Evolutionary conservation across 1,140 invertebrate species (phyloP), one percentile per base, ranked within the genome.

Genomic region (Bombus turneri): DNA sequence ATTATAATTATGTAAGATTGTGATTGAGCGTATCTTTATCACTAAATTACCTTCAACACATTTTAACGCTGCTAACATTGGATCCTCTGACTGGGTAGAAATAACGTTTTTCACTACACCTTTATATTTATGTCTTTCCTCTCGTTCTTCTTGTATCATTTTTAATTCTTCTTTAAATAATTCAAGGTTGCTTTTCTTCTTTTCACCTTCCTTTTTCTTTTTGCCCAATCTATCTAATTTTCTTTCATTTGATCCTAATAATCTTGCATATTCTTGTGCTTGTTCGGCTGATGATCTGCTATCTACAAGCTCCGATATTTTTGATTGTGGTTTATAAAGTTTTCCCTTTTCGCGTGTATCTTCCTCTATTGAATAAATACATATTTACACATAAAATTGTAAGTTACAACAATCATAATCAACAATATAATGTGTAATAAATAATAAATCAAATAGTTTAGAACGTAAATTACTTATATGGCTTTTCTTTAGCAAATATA

Each of bases 121-220:
- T 95, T 98, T 98, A 88, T 98, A 98, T 91, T 98, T 98, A 95
- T 99, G 98, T n/a, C 99, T 96, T 93, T 99, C 99, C 93, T 99
- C 98, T 84, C 99, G 96, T 94, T 99, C 99, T 95, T 99, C 98
- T 96, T 99, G 99, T 81, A 99, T 99, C 95, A 98, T 97, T 96
- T 98, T 97, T 41, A 99, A 93, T 94, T 99, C 98, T 94, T 99
- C 99, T 95, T 99, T 99, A 91, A 99, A 99, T 5, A 98, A 94
- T 94, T 99, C 99, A 80, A 99, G 95, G 95, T 99, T 99, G 90
- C 98, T 99, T 93, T 99, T 99, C 93, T 98, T 99, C 92, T 99
- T 99, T 89, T 98, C 98, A 62, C 97, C 96, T 92, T 97, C 96
- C 92, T 97, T 97, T 94, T 98, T 98, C 93, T 98, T 98, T 90